Percentiles rank a stretch among this genome's conserved stretches.
phyloP scores from a whole-genome alignment of 1,140 invertebrate genomes.

The Diorhabda carinulata region DNA sequence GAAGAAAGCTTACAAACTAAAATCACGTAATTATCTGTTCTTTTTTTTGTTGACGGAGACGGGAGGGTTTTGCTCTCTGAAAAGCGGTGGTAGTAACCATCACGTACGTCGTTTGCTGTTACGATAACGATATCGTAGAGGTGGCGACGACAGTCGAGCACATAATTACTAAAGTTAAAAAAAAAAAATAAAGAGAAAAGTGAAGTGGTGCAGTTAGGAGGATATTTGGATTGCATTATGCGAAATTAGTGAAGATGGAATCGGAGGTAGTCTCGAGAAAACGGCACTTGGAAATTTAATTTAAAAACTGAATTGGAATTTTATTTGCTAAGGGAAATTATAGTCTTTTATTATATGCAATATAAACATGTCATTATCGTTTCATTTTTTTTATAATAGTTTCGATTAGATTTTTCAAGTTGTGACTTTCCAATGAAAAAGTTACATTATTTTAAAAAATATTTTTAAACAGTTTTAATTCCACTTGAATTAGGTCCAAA shows the following conservation, averaged over 20 bases:
- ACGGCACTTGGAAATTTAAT: too few species aligned
- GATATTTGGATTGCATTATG: neutral
- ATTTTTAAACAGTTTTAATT: too few species aligned
- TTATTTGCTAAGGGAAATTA: too few species aligned
- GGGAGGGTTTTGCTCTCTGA: neutral
- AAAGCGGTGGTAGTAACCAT: neutral
- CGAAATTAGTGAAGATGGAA: neutral
- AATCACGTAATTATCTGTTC: conserved; percentile 14
- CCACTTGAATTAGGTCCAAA: too few species aligned
- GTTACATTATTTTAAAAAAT: too few species aligned
- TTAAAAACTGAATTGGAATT: too few species aligned
- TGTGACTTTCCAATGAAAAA: too few species aligned
- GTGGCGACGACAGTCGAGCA: neutral
- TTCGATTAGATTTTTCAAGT: too few species aligned
- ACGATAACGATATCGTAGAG: conserved; percentile 2
- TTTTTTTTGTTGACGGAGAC: neutral
- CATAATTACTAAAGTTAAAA: neutral
- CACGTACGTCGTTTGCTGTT: conserved; percentile 1
- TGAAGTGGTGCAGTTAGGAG: neutral
- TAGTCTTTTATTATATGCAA: too few species aligned
- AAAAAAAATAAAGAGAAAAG: neutral
- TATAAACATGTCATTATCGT: too few species aligned
- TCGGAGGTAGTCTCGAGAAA: neutral
- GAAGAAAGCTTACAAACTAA: conserved; percentile 7
- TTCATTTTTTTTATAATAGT: too few species aligned